Conservation (phyloP, 2,888 invertebrate genomes). For the Melinaea menophilus region DNA sequence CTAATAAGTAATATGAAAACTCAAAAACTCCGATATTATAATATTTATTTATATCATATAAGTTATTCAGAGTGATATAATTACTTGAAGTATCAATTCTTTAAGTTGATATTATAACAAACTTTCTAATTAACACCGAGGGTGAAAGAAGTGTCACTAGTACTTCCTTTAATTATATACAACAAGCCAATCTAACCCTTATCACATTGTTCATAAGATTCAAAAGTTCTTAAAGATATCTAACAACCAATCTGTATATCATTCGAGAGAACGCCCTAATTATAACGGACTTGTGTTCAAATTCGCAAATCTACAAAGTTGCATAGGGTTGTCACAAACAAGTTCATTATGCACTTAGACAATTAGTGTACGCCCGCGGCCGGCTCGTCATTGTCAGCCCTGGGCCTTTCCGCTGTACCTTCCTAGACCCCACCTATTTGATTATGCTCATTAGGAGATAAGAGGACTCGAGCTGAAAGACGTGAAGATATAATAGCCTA, state of each 20-base stretch:
- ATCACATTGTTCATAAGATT: constrained; percentile 28
- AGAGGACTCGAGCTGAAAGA: constrained; percentile 15
- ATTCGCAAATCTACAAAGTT: constrained; percentile 39
- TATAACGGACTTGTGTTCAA: constrained; percentile 36
- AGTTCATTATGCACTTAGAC: constrained; percentile 76
- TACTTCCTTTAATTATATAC: constrained; percentile 42
- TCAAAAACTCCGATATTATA: too few relatives aligned
- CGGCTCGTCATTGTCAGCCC: constrained; percentile 52
- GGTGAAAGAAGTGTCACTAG: constrained; percentile 55
- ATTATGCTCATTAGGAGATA: constrained; percentile 44
- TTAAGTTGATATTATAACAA: constrained; percentile 31
- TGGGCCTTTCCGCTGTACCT: constrained; percentile 62
- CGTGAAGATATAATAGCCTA: constrained; percentile 16
- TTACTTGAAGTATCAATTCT: constrained; percentile 36
- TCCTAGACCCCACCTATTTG: constrained; percentile 42
- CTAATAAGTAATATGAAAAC: too few relatives aligned
- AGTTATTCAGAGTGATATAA: constrained; percentile 20
- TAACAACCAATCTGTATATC: constrained; percentile 23
- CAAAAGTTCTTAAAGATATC: constrained; percentile 17
- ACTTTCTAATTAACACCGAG: constrained; percentile 64
- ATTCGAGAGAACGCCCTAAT: constrained; percentile 41
- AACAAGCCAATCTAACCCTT: constrained; percentile 37
- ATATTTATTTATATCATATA: constrained; percentile 8
- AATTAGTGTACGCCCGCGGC: constrained; percentile 71
- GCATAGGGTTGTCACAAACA: constrained; percentile 63